These are phyloP conservation scores for Ceyx melanurus DNA, from an alignment of 2,113 vertebrate species.

Conservation along the genomic window DNA sequence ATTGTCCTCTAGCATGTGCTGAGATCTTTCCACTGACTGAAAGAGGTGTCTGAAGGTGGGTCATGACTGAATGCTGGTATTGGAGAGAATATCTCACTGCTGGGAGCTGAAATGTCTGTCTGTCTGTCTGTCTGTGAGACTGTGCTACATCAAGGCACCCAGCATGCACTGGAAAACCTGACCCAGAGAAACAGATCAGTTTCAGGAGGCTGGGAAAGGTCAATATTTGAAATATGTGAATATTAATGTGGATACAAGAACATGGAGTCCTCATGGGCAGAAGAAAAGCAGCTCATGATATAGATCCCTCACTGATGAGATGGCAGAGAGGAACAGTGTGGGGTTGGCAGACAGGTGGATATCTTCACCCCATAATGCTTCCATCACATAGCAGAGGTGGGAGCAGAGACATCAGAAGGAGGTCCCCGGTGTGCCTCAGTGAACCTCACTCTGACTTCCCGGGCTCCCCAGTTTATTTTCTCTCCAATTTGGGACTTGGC, in stretches of 20 bases:
- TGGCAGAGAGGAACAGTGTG: background rate
- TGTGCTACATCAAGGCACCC: background rate
- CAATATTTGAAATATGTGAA: background rate
- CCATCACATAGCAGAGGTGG: background rate
- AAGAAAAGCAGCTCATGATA: background rate
- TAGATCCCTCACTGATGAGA: background rate
- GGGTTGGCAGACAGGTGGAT: background rate
- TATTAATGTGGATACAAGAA: background rate
- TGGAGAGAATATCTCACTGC: background rate
- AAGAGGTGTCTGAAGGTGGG: background rate
- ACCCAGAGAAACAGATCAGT: background rate
- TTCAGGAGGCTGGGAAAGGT: background rate
- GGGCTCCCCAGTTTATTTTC: slow-evolving; percentile 43
- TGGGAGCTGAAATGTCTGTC: background rate
- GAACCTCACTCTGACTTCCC: background rate
- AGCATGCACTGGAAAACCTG: background rate
- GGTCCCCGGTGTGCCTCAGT: background rate
- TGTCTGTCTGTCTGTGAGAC: background rate
- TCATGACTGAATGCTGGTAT: background rate
- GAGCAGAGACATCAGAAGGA: background rate
- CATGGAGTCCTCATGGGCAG: background rate
- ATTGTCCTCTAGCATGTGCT: background rate
- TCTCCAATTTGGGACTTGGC: background rate
- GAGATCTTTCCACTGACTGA: background rate
- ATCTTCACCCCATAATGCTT: background rate